Conservation (phyloP, 2,888 invertebrate genomes). For the Linhomoeus sp. region DNA sequence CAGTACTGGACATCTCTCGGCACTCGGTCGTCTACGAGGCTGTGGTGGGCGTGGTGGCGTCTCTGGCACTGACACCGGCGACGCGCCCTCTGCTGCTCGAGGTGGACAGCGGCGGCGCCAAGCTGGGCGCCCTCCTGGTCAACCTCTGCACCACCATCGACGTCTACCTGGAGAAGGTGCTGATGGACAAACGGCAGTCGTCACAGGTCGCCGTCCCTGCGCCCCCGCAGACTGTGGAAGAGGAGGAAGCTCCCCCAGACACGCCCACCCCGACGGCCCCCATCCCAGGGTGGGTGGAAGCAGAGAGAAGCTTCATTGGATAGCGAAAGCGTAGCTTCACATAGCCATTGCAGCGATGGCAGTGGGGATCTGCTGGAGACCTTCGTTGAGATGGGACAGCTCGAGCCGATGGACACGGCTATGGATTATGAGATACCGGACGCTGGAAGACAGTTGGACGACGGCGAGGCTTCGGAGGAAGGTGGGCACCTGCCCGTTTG, state of each 20-base stretch:
- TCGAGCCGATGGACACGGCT: constrained; percentile 1
- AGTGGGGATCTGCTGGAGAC: not conserved
- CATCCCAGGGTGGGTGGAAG: too few relatives aligned
- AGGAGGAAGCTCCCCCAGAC: not conserved
- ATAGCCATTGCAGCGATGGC: too few relatives aligned
- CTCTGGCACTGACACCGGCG: constrained; percentile 44
- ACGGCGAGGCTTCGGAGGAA: not conserved
- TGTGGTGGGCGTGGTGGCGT: constrained; percentile 57
- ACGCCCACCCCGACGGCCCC: too few relatives aligned
- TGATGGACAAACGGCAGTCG: not conserved
- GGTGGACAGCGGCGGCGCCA: constrained; percentile 29
- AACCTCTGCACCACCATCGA: constrained; percentile 79
- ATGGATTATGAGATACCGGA: too few relatives aligned
- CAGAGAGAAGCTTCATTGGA: too few relatives aligned
- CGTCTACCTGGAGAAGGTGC: constrained; percentile 61
- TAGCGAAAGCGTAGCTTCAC: too few relatives aligned
- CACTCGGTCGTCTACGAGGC: constrained; percentile 79
- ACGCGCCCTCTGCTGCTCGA: constrained; percentile 40
- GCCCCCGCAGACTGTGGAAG: not conserved
- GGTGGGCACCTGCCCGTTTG: too few relatives aligned
- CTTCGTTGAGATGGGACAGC: constrained; percentile 5
- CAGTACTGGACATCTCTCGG: constrained; percentile 81
- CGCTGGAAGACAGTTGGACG: too few relatives aligned
- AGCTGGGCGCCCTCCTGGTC: constrained; percentile 53
- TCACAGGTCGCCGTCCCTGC: too few relatives aligned